These are phyloP conservation scores for Xyrichtys novacula DNA, from an alignment of 2,797 vertebrate species.

Conservation along the genomic window DNA sequence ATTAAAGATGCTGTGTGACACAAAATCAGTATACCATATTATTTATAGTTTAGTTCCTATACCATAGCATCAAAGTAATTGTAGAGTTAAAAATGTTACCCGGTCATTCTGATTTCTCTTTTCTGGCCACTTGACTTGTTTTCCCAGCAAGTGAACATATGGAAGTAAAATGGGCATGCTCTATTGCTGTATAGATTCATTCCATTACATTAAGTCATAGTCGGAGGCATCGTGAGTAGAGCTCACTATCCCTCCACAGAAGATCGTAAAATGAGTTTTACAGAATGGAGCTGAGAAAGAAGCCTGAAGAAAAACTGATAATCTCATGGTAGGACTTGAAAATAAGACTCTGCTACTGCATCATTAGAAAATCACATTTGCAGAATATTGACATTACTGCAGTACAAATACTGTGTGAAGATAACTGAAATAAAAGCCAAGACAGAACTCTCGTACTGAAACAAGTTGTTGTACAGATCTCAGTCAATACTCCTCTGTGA, in stretches of 20 bases:
- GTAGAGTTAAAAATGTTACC: background rate
- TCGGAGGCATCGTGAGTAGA: too few species aligned
- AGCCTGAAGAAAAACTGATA: background rate
- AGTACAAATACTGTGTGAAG: background rate
- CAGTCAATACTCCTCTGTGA: background rate
- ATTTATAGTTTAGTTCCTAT: too few species aligned
- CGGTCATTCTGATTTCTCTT: background rate
- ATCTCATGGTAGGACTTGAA: background rate
- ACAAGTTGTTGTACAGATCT: background rate
- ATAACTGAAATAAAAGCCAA: slow-evolving; percentile 1
- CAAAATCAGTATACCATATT: too few species aligned
- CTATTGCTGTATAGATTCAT: background rate
- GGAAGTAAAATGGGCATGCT: too few species aligned
- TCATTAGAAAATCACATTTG: background rate
- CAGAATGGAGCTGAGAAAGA: slow-evolving; percentile 6
- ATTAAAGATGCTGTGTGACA: too few species aligned
- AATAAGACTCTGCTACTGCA: background rate
- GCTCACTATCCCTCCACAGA: background rate
- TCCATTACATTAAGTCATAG: too few species aligned
- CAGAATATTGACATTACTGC: background rate
- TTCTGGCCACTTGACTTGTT: slow-evolving; percentile 5
- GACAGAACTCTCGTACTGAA: slow-evolving; percentile 1
- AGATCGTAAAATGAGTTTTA: too few species aligned
- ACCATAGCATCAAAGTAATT: background rate
- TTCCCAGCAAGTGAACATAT: background rate